Percentiles rank a stretch among this genome's conserved stretches.
Conservation (phyloP, 1,140 invertebrate species). For the Hycleus phaleratus region DNA sequence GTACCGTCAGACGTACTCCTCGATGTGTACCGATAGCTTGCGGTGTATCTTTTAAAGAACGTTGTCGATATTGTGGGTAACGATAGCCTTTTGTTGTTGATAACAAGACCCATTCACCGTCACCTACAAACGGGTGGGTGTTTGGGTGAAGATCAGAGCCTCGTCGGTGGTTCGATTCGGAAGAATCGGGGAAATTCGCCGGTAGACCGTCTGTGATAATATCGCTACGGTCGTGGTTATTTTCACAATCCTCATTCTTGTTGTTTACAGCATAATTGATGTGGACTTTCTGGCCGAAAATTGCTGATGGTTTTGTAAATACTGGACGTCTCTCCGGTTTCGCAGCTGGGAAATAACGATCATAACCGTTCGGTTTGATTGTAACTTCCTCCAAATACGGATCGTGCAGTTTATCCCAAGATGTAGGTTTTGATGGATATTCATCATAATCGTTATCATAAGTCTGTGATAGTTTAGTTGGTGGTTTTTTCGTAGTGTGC, state of each 20-base stretch:
- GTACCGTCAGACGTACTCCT: slow-evolving; percentile 56
- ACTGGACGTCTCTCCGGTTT: slow-evolving; percentile 12
- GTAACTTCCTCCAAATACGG: neutral
- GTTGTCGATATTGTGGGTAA: slow-evolving; percentile 41
- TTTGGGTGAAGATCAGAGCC: slow-evolving; percentile 38
- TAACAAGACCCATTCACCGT: slow-evolving; percentile 67
- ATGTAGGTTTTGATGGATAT: slow-evolving; percentile 1
- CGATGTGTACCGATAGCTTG: slow-evolving; percentile 41
- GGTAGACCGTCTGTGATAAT: slow-evolving; percentile 62
- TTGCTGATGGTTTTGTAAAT: slow-evolving; percentile 18
- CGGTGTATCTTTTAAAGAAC: slow-evolving; percentile 39
- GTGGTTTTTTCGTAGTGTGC: slow-evolving; percentile 43
- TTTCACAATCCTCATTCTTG: slow-evolving; percentile 26
- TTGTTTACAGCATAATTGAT: slow-evolving; percentile 21
- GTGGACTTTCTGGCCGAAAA: slow-evolving; percentile 29
- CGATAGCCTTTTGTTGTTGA: slow-evolving; percentile 69
- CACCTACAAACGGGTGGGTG: slow-evolving; percentile 52
- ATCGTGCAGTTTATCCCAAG: neutral
- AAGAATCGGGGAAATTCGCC: slow-evolving; percentile 50
- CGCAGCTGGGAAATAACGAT: slow-evolving; percentile 11
- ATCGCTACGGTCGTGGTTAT: slow-evolving; percentile 35
- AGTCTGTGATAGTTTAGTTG: neutral
- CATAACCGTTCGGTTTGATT: slow-evolving; percentile 5
- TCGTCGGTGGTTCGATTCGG: slow-evolving; percentile 16
- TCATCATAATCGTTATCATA: slow-evolving; percentile 22